Evolutionary conservation across 2,113 vertebrate species (phyloP).

Genomic region (Lepisosteus oculatus): DNA sequence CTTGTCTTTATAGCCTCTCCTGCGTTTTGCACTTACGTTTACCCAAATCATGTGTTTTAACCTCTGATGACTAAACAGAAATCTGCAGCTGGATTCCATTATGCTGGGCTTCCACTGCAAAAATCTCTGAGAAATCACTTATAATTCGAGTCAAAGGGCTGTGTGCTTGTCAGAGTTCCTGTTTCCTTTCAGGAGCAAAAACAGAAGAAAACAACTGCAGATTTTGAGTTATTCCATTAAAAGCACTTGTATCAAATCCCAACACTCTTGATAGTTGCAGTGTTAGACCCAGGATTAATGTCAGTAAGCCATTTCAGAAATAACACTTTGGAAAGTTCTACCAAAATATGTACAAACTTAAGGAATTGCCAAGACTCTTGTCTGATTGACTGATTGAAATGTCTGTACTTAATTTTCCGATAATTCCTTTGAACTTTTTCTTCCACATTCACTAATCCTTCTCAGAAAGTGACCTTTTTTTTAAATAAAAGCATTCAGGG

Average conservation of each 20-base stretch:
- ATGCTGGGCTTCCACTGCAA: background rate
- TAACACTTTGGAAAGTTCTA: too few relatives aligned
- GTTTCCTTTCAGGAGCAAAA: background rate
- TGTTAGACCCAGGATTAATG: background rate
- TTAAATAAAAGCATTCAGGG: background rate
- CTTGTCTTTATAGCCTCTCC: constrained; percentile 1
- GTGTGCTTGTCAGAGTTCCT: background rate
- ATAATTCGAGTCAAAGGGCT: background rate
- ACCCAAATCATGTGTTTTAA: background rate
- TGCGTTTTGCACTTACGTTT: background rate
- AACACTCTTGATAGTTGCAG: too few relatives aligned
- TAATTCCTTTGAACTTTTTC: too few relatives aligned
- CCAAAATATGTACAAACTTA: too few relatives aligned
- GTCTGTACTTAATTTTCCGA: too few relatives aligned
- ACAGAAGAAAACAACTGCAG: background rate
- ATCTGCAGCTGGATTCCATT: background rate
- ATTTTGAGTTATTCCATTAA: background rate
- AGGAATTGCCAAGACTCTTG: too few relatives aligned
- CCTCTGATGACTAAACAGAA: background rate
- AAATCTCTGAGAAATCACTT: background rate
- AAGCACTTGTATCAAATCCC: too few relatives aligned
- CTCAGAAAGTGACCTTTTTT: background rate
- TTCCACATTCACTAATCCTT: too few relatives aligned
- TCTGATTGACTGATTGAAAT: too few relatives aligned
- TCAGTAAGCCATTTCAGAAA: background rate